Percentiles rank a stretch among this genome's conserved stretches.
Evolutionary conservation across 1,140 invertebrate genomes (phyloP).

Genomic region (Venturia canescens): DNA sequence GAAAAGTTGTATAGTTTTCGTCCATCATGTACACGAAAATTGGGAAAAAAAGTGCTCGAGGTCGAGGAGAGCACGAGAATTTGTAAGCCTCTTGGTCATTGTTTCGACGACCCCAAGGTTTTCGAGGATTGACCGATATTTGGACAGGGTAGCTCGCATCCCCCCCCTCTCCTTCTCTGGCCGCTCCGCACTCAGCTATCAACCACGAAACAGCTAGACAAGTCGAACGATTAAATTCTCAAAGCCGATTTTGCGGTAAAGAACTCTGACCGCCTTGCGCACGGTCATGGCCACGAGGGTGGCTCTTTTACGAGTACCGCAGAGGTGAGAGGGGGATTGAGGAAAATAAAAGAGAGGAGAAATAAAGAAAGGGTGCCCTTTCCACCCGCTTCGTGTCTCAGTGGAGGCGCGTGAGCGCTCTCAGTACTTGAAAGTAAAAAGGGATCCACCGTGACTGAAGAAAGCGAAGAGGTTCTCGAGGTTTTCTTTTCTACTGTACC

Average conservation of each 20-base stretch:
- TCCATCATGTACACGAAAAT: neutral
- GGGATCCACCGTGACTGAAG: conserved; percentile 31
- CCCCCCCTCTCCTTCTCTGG: too few relatives aligned
- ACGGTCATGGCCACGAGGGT: conserved; percentile 13
- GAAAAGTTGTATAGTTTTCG: neutral
- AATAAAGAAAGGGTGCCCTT: conserved; percentile 25
- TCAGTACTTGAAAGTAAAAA: conserved; percentile 32
- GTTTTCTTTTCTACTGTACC: conserved; percentile 27
- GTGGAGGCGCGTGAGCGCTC: neutral
- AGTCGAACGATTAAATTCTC: conserved; percentile 41
- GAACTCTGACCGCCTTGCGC: conserved; percentile 28
- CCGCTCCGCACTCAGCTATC: too few relatives aligned
- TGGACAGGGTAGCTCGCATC: conserved; percentile 41
- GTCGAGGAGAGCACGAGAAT: conserved; percentile 19
- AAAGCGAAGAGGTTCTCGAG: conserved; percentile 44
- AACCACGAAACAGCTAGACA: conserved; percentile 27
- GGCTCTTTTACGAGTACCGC: conserved; percentile 14
- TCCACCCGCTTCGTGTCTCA: neutral
- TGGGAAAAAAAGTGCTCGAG: conserved; percentile 7
- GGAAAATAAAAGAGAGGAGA: conserved; percentile 15
- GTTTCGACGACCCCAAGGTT: conserved; percentile 30
- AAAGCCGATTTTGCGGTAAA: conserved; percentile 33
- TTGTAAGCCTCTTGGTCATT: conserved; percentile 28
- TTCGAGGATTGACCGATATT: conserved; percentile 44
- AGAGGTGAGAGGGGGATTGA: conserved; percentile 13